These are phyloP conservation scores for Enteromius viviparus DNA, from an alignment of 2,797 vertebrate species.

Conservation along the genomic window DNA sequence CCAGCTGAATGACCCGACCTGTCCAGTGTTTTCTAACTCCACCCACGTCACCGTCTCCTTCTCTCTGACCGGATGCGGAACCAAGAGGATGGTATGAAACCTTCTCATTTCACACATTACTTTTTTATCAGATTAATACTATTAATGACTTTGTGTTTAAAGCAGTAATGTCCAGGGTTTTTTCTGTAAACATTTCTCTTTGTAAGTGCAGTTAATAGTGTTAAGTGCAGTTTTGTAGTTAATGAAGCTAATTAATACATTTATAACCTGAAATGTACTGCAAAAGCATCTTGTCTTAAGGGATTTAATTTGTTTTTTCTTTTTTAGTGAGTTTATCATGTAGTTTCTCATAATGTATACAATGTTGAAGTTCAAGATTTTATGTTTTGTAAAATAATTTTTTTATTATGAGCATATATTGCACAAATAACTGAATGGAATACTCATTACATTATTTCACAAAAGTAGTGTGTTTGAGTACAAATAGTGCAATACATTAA, in stretches of 20 bases:
- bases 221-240: neutral
- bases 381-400: too few relatives aligned
- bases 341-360: too few relatives aligned
- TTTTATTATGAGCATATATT: too few relatives aligned
- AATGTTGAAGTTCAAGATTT: too few relatives aligned
- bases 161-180: neutral
- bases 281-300: neutral
- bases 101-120: neutral
- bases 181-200: neutral
- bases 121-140: too few relatives aligned
- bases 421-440: neutral
- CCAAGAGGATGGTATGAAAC: conserved; percentile 72
- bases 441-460: neutral
- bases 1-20: conserved; percentile 74
- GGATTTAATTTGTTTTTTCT: neutral
- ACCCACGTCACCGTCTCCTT: conserved; percentile 71
- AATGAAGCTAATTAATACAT: neutral
- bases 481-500: neutral
- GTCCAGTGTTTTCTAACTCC: conserved; percentile 68
- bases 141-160: neutral
- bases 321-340: neutral
- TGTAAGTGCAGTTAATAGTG: too few relatives aligned
- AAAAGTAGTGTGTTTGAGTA: neutral
- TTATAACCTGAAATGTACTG: neutral
- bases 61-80: conserved; percentile 73